Conservation (phyloP, 2,797 vertebrate species). For the Malacoraja senta region DNA sequence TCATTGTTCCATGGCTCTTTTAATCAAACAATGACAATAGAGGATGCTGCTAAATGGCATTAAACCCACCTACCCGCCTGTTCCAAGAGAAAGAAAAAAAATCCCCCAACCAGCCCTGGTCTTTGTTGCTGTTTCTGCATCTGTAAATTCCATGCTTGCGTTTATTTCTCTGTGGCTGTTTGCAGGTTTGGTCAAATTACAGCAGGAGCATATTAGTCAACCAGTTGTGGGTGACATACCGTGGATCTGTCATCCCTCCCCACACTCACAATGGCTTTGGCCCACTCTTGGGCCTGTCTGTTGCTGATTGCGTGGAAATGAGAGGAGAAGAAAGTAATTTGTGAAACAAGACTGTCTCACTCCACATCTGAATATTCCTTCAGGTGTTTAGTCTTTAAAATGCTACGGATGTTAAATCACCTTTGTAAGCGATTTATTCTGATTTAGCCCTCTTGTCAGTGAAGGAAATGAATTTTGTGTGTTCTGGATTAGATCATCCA, state of each 20-base stretch:
- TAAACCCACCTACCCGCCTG: conserved; percentile 19
- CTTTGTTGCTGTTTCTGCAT: background rate
- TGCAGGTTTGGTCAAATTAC: too few species aligned
- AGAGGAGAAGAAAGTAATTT: background rate
- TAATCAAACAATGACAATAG: conserved; percentile 21
- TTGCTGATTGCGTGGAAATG: background rate
- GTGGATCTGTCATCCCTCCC: background rate
- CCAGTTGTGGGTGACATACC: background rate
- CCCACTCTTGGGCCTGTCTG: background rate
- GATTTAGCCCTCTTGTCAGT: background rate
- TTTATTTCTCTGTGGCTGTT: too few species aligned
- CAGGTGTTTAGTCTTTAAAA: background rate
- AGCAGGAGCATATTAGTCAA: background rate
- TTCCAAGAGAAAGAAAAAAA: conserved; percentile 8
- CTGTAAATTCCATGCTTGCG: background rate
- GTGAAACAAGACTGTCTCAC: background rate
- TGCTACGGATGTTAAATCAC: background rate
- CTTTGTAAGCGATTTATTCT: background rate
- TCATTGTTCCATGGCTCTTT: background rate
- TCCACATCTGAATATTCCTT: background rate
- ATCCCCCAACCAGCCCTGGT: background rate
- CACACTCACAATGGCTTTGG: background rate
- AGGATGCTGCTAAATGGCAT: background rate
- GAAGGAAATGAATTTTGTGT: background rate
- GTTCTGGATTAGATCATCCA: background rate